These are phyloP conservation scores for Physocephala rufipes DNA, from an alignment of 2,888 invertebrate species.

Conservation along the genomic window DNA sequence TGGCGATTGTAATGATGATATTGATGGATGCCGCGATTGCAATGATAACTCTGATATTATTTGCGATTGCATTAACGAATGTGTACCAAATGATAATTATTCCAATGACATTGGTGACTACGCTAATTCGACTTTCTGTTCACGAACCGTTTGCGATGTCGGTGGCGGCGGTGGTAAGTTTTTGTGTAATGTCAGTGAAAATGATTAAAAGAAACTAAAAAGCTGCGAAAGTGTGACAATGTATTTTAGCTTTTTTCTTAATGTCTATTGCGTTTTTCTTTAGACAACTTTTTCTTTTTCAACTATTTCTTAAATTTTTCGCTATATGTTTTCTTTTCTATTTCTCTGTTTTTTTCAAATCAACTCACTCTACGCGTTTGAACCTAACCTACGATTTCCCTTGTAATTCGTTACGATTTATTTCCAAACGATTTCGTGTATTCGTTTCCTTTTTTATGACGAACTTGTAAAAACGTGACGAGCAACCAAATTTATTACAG, in stretches of 20 bases:
- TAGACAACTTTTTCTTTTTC: too few relatives aligned
- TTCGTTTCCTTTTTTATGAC: background rate
- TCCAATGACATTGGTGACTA: background rate
- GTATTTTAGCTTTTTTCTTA: background rate
- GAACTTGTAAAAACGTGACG: slow-evolving; percentile 18
- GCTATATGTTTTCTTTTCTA: background rate
- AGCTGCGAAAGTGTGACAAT: background rate
- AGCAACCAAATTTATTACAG: background rate
- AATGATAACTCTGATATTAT: background rate
- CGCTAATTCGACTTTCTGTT: slow-evolving; percentile 10
- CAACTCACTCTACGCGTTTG: too few relatives aligned
- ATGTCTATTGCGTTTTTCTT: too few relatives aligned
- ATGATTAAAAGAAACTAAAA: too few relatives aligned
- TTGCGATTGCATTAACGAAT: background rate
- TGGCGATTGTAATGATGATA: background rate
- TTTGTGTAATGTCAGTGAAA: background rate
- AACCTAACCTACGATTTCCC: too few relatives aligned
- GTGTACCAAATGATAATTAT: background rate
- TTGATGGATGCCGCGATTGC: too few relatives aligned
- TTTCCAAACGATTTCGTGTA: background rate
- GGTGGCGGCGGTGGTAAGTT: slow-evolving; percentile 34
- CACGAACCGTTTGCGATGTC: background rate
- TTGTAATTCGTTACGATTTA: background rate
- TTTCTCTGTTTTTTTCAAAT: background rate
- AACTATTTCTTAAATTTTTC: background rate